Percentiles rank a stretch among this genome's conserved stretches.
Conservation (phyloP, 1,140 invertebrate species). For the Zaprionus nigranus region DNA sequence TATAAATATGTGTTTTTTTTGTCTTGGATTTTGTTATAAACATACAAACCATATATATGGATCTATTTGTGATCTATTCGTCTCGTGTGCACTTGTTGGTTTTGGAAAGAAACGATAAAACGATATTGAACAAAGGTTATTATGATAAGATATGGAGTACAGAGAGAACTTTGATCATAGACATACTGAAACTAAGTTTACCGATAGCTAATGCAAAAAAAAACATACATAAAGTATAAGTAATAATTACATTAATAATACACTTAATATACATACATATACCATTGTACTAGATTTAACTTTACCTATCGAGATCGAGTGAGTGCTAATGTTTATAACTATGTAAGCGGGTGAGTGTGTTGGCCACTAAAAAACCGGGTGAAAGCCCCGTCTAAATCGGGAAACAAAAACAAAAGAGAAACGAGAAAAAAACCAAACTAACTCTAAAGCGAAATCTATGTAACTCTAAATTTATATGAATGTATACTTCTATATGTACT, state of each 20-base stretch:
- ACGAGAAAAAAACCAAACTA: slow-evolving; percentile 4
- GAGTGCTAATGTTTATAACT: slow-evolving; percentile 44
- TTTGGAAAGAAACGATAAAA: slow-evolving; percentile 39
- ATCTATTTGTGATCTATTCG: slow-evolving; percentile 38
- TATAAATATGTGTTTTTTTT: not conserved
- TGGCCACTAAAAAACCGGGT: slow-evolving; percentile 4
- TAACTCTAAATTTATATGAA: slow-evolving; percentile 61
- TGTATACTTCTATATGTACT: slow-evolving; percentile 71
- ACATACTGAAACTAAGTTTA: slow-evolving; percentile 41
- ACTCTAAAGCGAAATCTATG: slow-evolving; percentile 15
- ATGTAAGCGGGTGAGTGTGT: slow-evolving; percentile 36
- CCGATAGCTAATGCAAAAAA: slow-evolving; percentile 34
- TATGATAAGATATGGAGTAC: not conserved
- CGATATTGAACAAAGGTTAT: not conserved
- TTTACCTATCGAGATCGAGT: slow-evolving; percentile 27
- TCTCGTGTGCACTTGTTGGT: slow-evolving; percentile 65
- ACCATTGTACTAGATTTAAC: slow-evolving; percentile 38
- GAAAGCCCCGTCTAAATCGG: not conserved
- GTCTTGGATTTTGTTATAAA: slow-evolving; percentile 53
- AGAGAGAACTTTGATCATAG: slow-evolving; percentile 32
- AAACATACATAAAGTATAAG: slow-evolving; percentile 9
- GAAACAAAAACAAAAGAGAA: slow-evolving; percentile 2
- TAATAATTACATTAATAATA: not conserved
- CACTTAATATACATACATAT: slow-evolving; percentile 8
- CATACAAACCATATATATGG: slow-evolving; percentile 27